Evolutionary conservation across 2,113 vertebrate genomes (phyloP), one percentile per base, ranked within the genome.

Genomic region (Xenus cinereus): DNA sequence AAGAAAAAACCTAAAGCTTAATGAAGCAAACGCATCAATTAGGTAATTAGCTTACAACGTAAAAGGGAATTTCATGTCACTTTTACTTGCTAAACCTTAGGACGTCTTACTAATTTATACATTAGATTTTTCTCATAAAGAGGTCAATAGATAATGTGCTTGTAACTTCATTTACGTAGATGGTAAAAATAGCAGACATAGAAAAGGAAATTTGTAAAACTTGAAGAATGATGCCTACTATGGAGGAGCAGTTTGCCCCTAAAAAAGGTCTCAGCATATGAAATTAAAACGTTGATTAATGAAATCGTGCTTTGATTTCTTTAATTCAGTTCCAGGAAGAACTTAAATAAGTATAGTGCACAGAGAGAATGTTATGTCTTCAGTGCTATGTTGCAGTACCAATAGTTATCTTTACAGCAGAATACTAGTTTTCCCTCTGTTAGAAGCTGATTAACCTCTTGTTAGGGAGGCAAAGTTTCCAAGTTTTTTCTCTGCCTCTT

Each of bases 11-110:
- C 41, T 60, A 86, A 91, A 86, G 68, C 89, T 96, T 94, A 90
- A 95, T 91, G 87, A 97, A 95, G 84, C 46, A 71, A 88, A 87
- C 63, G 63, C 67, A 35, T 96, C 87, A 88, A 92, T 95, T 93
- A 96, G 51, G 77, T 91, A 77, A 95, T 94, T 95, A 93, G 76
- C 72, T 95, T 56, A 76, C 84, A 95, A 97, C 96, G 80, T 53
- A 96, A 94, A 88, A 60, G 90, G 41, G 71, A 90, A 71, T 84
- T 94, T 95, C 22, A 35, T 94, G 87, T 95, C 89, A 94, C 51
- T 94, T 95, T 89, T 92, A 89, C 62, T 83, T 81, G 73, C 67
- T 64, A 81, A 95, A 79, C 33, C 87, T 95, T 91, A 82, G 46
- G 68, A 79, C 64, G 64, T 54, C 75, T 50, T 84, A 45, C 39